Conservation (phyloP, 2,113 vertebrate genomes). For the Chinchilla lanigera region DNA sequence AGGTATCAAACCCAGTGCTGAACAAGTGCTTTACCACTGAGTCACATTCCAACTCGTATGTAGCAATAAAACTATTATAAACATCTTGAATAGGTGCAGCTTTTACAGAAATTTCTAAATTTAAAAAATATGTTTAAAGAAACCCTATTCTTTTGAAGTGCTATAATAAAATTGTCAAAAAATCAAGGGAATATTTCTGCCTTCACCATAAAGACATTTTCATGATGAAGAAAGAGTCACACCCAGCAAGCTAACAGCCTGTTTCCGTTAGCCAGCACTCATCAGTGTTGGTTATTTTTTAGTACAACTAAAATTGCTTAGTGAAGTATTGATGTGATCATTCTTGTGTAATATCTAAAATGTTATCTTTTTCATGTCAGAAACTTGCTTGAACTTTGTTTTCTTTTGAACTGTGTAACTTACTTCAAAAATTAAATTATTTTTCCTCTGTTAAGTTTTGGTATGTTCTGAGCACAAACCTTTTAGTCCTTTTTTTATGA, state of each 20-base stretch:
- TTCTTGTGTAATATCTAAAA: conserved; percentile 20
- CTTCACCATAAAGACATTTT: background rate
- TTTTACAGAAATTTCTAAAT: background rate
- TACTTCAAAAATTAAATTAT: conserved; percentile 6
- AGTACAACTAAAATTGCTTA: background rate
- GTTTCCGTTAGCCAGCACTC: background rate
- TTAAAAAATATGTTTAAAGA: background rate
- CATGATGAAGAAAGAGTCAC: background rate
- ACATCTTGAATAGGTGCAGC: background rate
- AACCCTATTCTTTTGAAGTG: background rate
- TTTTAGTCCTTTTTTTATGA: background rate
- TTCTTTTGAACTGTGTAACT: background rate
- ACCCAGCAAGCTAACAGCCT: background rate
- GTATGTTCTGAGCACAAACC: background rate
- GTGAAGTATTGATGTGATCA: background rate
- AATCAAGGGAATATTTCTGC: background rate
- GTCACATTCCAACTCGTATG: background rate
- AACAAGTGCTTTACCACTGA: background rate
- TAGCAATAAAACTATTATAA: background rate
- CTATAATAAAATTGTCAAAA: background rate
- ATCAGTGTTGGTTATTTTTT: background rate
- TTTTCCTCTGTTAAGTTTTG: background rate
- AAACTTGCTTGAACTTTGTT: background rate
- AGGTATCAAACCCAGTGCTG: background rate
- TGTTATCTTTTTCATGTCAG: background rate